phyloP scores from a whole-genome alignment of 2,113 vertebrate genomes.

The Phalacrocorax carbo region DNA sequence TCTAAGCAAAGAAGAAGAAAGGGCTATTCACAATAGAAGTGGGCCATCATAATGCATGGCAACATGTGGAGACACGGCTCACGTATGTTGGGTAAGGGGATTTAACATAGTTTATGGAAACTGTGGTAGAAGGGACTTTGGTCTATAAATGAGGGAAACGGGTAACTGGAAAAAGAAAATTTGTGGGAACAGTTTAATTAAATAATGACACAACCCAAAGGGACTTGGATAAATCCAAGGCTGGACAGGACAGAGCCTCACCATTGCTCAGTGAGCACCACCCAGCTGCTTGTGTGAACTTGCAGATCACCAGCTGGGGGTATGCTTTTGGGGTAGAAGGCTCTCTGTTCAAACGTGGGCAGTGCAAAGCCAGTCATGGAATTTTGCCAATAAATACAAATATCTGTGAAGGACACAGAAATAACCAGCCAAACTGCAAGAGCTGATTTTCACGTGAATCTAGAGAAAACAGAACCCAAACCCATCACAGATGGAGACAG shows the following conservation, averaged over 20 bases:
- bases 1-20: neutral
- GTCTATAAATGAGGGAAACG: neutral
- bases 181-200: neutral
- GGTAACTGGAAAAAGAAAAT: neutral
- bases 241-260: neutral
- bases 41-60: accelerated
- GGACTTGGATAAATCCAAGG: neutral
- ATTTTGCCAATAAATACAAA: neutral
- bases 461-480: neutral
- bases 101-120: neutral
- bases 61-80: accelerated
- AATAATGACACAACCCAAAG: neutral
- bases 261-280: accelerated
- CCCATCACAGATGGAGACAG: neutral
- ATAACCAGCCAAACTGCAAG: neutral
- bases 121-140: neutral
- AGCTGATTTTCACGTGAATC: neutral
- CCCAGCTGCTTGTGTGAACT: neutral
- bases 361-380: neutral
- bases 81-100: neutral
- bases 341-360: accelerated
- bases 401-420: neutral
- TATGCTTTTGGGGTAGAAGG: neutral
- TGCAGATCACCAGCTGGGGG: neutral
- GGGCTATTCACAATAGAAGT: accelerated